Evolutionary conservation across 2,888 invertebrate species (phyloP).

Genomic region (Pseudococcus viburni): DNA sequence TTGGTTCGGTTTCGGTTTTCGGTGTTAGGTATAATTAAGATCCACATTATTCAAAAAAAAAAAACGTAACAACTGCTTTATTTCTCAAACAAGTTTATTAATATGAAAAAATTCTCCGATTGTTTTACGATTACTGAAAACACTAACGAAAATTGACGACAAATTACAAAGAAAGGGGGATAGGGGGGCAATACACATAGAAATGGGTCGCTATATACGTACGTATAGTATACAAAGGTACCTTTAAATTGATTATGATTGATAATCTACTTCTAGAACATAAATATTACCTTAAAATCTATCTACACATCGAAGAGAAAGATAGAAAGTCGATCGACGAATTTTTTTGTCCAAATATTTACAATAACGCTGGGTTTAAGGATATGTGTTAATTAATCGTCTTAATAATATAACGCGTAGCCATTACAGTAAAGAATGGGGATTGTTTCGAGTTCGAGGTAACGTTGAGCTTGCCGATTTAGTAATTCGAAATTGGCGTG

Average conservation of each 20-base stretch:
- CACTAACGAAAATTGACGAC: constrained; percentile 56
- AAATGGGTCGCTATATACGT: not conserved
- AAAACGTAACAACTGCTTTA: not conserved
- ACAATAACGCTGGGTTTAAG: not conserved
- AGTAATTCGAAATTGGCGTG: constrained; percentile 48
- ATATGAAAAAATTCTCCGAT: constrained; percentile 20
- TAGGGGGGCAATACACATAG: constrained; percentile 13
- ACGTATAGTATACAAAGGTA: constrained; percentile 34
- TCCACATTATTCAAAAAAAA: not conserved
- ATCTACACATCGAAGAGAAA: not conserved
- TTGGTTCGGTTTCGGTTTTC: too few relatives aligned
- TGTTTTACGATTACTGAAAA: constrained; percentile 41
- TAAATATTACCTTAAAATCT: constrained; percentile 30
- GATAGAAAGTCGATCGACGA: not conserved
- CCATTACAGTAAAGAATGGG: constrained; percentile 30
- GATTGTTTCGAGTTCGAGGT: constrained; percentile 21
- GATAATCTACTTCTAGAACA: constrained; percentile 48
- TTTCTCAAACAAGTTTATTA: constrained; percentile 43
- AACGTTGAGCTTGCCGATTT: constrained; percentile 50
- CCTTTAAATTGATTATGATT: constrained; percentile 30
- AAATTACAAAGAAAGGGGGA: not conserved
- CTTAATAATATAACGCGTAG: constrained; percentile 15
- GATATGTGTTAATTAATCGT: constrained; percentile 53
- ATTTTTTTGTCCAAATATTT: not conserved
- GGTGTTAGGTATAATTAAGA: not conserved